Base-by-base conservation (phyloP, 2,113 vertebrate species). In the Coryphaenoides rupestris region DNA sequence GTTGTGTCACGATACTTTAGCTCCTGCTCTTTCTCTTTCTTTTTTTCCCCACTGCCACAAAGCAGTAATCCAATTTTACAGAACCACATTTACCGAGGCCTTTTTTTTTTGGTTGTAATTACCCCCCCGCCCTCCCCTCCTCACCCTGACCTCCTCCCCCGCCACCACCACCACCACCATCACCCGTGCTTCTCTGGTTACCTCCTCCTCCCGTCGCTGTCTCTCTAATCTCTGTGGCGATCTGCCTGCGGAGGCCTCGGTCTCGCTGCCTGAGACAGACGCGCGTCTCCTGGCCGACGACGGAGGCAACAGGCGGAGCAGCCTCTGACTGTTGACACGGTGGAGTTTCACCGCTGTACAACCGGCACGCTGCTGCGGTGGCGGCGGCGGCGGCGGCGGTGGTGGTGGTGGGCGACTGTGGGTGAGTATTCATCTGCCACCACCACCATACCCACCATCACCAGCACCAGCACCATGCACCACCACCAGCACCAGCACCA, bases 321-420 rank as follows among this genome's bases (percentile, higher is more conserved):
- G 45, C 55, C 21, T 19, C 49, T 16, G 47, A 60, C 49, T 57
- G 65, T 64, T 49, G 65, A 60, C 62, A 60, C 40, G 49, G 49
- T 14, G 15, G 19, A 33, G 52, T 69, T 73, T 59, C 61, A n/a
- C n/a, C n/a, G 61, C 46, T 56, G 56, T 56, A 40, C 56, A 64
- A 17, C 13, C 60, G 60, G 49, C 10, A 40, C 33, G 61, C 60
- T 67, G 64, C 47, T n/a, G n/a, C n/a, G n/a, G n/a, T n/a, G n/a
- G n/a, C n/a, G n/a, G n/a, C n/a, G n/a, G n/a, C n/a, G n/a, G n/a
- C n/a, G n/a, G n/a, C n/a, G n/a, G n/a, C n/a, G n/a, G n/a, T n/a
- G n/a, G n/a, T n/a, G n/a, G n/a, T n/a, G n/a, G n/a, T n/a, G n/a
- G n/a, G n/a, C n/a, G n/a, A n/a, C n/a, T n/a, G n/a, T n/a, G n/a